A percentile compares a stretch with the other conserved stretches of the same genome.
These are phyloP conservation scores for Teleogryllus occipitalis DNA, from an alignment of 1,140 invertebrate species.

Conservation along the genomic window DNA sequence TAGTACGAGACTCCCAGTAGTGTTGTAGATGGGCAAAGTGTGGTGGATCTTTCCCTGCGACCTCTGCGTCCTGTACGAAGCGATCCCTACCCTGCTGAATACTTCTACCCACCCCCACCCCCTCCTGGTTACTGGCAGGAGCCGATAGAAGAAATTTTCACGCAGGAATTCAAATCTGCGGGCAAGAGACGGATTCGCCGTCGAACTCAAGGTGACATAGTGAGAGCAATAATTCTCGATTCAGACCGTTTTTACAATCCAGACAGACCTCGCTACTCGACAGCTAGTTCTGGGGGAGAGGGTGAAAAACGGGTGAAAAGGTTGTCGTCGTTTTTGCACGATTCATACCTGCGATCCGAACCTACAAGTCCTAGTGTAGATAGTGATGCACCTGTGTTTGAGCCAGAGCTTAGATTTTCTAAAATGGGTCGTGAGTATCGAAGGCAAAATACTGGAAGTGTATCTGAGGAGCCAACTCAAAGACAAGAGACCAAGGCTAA, in stretches of 20 bases:
- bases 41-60: not conserved
- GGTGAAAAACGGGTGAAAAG: not conserved
- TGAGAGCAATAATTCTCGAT: slow-evolving; percentile 33
- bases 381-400: not conserved
- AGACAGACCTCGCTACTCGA: slow-evolving; percentile 27
- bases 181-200: slow-evolving; percentile 20
- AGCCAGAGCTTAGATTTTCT: not conserved
- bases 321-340: slow-evolving; percentile 30
- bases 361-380: slow-evolving; percentile 13
- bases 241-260: slow-evolving; percentile 37
- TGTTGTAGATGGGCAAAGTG: not conserved
- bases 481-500: not conserved
- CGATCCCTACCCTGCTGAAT: not conserved
- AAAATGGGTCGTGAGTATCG: not conserved
- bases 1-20: slow-evolving; percentile 13
- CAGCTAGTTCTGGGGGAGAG: not conserved
- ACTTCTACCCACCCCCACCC: slow-evolving; percentile 7
- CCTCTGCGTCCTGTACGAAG: slow-evolving; percentile 10
- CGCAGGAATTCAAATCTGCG: not conserved
- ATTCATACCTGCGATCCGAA: slow-evolving; percentile 25
- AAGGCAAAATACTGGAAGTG: not conserved
- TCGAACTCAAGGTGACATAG: slow-evolving; percentile 26
- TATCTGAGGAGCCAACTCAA: not conserved
- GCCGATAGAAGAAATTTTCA: not conserved
- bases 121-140: not conserved